Evolutionary conservation across 2,797 vertebrate species (phyloP).

Genomic region (Orientallactaga sibirica): DNA sequence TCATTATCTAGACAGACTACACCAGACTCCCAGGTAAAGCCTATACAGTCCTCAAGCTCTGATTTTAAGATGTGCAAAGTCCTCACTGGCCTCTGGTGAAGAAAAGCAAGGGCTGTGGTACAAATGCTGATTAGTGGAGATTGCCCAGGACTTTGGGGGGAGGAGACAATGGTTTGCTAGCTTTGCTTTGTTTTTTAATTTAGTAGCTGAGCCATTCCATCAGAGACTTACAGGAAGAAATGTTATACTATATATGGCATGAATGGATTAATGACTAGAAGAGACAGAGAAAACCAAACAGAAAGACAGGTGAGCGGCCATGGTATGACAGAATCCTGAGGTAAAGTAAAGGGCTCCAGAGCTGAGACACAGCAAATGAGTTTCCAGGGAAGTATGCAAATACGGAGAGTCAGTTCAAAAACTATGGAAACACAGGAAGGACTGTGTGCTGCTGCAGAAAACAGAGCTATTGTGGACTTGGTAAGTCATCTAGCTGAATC

Average conservation of each 20-base stretch:
- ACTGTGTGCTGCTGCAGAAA: constrained; percentile 33
- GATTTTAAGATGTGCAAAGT: constrained; percentile 24
- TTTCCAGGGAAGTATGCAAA: constrained; percentile 56
- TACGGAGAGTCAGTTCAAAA: constrained; percentile 51
- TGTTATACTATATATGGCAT: background rate
- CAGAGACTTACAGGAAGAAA: constrained; percentile 48
- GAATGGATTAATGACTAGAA: constrained; percentile 47
- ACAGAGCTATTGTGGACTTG: background rate
- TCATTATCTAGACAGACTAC: constrained; percentile 31
- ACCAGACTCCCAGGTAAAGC: constrained; percentile 1
- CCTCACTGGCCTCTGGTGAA: background rate
- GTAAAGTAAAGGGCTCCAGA: constrained; percentile 19
- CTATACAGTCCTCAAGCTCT: background rate
- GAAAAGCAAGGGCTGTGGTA: background rate
- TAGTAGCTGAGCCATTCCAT: background rate
- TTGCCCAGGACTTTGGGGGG: background rate
- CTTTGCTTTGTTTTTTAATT: constrained; percentile 38
- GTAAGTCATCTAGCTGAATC: constrained; percentile 34
- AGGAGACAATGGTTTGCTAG: background rate
- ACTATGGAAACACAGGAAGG: constrained; percentile 64
- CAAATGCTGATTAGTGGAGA: constrained; percentile 17
- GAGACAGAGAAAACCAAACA: constrained; percentile 52
- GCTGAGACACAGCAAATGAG: constrained; percentile 39
- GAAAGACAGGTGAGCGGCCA: constrained; percentile 13
- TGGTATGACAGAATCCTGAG: background rate